Base-by-base conservation (phyloP, 1,140 invertebrate species). In the Stratiolaelaps scimitus region DNA sequence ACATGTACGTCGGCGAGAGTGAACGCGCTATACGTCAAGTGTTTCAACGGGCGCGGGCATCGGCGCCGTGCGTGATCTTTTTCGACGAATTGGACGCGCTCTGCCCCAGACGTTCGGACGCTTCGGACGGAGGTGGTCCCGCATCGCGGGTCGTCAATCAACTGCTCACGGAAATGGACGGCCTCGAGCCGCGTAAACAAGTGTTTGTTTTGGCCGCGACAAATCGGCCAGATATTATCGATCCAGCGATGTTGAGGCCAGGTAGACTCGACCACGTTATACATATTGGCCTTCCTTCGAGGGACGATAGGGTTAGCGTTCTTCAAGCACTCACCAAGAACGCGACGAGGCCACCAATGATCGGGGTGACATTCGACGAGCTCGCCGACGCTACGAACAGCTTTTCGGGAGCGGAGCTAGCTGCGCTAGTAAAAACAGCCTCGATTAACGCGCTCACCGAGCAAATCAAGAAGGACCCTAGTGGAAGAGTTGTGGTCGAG, bases 1-100 rank as follows among this genome's bases (percentile, higher is more conserved):
- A 92, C 72, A 98, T 95, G 90, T 99, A 98, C 78, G 91, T 99
- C 40, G 96, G 96, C 69, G 96, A 99, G 77, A 98, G 92, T 80
- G 96, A 99, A 77, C 81, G 89, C 72, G 92, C 92, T 2, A 91
- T 99, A 0, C 79, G 96, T 43, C 85, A 91, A 26, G 89, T 92
- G 72, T 99, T 99, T 74, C 83, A 89, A 73, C 80, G 93, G 69
- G 96, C 94, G 0, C 77, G 87, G 47, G 94, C 95, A 76, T 96
- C 92, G 0, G 82, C 89, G 0, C 96, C 96, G 0, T 99, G 95
- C 77, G 91, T 99, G 15, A 97, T 99, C 74, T 99, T 99, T 78
- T 99, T 99, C 76, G 96, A 99, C 75, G 96, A 99, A 78, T 83
- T 99, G 68, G 96, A 99, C 77, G 88, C 95, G 0, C 75, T 99